These are phyloP conservation scores for Zhengitettix transpicula DNA, from an alignment of 2,888 invertebrate species.

Conservation along the genomic window DNA sequence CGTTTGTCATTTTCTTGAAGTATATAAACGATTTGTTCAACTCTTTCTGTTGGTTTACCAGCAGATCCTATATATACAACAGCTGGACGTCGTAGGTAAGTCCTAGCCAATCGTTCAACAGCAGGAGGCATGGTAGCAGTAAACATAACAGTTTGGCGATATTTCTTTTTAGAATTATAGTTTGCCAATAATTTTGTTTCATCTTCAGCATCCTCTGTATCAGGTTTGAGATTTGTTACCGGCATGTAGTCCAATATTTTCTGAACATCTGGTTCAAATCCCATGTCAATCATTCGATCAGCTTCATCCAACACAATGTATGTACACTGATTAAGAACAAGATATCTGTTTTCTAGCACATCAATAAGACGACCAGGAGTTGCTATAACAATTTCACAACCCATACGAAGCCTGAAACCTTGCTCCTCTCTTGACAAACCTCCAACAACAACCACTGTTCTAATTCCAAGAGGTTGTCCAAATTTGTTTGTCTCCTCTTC, in stretches of 20 bases:
- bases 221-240: conserved; percentile 94
- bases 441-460: conserved; percentile 96
- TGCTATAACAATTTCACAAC: conserved; percentile 99
- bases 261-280: conserved; percentile 96
- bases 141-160: conserved; percentile 98
- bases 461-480: conserved; percentile 79
- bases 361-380: conserved; percentile 99
- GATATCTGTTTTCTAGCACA: conserved; percentile 92
- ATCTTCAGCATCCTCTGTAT: conserved; percentile 95
- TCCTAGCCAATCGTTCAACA: conserved; percentile 88
- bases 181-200: conserved; percentile 78
- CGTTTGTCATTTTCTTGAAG: conserved; percentile 91
- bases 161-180: conserved; percentile 91
- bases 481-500: conserved; percentile 98
- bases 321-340: conserved; percentile 93
- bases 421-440: conserved; percentile 95
- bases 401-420: conserved; percentile 87
- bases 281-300: conserved; percentile 99
- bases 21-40: conserved; percentile 94
- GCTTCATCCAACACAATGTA: conserved; percentile 95
- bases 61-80: conserved; percentile 93
- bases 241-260: conserved; percentile 97
- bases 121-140: conserved; percentile 99
- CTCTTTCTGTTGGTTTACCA: conserved; percentile 94
- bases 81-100: conserved; percentile 87